Evolutionary conservation across 2,888 invertebrate species (phyloP), one percentile per base, ranked within the genome.

Genomic region (Ellobium chinense): DNA sequence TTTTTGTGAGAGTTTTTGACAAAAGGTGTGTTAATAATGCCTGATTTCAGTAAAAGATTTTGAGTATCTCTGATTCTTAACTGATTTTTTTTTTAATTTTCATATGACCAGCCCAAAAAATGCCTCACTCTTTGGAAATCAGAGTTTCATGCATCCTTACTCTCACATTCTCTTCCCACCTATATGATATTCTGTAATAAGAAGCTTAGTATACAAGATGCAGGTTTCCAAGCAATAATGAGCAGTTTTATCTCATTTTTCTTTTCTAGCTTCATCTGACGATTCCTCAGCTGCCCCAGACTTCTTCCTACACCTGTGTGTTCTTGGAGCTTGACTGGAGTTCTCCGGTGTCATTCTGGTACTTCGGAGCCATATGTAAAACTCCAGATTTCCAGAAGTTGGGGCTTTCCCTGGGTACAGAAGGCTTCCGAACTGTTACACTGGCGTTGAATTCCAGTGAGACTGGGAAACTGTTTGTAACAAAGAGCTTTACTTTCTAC

Each of bases 401-500:
- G 21, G 87, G 86, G 24, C 39, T 88, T 9, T 74, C 82, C 1
- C 80, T 87, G n/a, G 85, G 83, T 12, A 78, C 66, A 4, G 78
- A 84, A 77, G 86, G 91, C 60, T 90, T 89, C 77, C 85, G 89
- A 29, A 87, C 86, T 58, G 84, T 92, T 68, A 91, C 91, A 0
- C 84, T 93, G 66, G 88, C 88, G 12, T 85, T 93, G 37, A 89
- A 89, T 85, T 92, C 92, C 5, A 87, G 87, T 58, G 89, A 89
- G 73, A 91, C 91, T 0, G 88, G 87, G 24, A 89, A 89, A 65
- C 84, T 89, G 5, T 91, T 93, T 84, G 86, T 92, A 24, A 87
- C 88, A 37, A 89, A 87, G 80, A 89, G 89, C 72, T 93, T 93
- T 66, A 89, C 89, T 5, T 91, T 91, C 84, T 92, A 90, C 87